phyloP scores from a whole-genome alignment of 2,888 invertebrate species.

The Ormyrus nitidulus region DNA sequence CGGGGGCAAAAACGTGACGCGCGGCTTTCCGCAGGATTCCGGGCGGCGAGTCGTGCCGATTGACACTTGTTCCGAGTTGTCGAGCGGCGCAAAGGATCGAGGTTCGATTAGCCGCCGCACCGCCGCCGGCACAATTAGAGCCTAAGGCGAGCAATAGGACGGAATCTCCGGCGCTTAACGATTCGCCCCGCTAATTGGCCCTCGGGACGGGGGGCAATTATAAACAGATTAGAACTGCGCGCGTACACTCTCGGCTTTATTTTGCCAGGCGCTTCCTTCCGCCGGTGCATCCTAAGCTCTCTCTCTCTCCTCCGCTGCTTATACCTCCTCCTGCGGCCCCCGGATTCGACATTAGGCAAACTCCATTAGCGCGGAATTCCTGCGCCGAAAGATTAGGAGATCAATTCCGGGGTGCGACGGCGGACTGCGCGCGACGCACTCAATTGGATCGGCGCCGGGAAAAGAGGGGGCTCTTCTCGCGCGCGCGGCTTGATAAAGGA shows the following conservation, averaged over 20 bases:
- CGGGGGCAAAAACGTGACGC: no score
- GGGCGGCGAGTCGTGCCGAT: no score
- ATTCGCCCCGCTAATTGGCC: constrained; percentile 67
- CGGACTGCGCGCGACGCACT: background rate
- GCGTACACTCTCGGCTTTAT: constrained; percentile 22
- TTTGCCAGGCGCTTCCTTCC: constrained; percentile 6
- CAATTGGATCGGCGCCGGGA: background rate
- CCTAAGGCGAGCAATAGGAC: constrained; percentile 10
- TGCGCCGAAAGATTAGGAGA: background rate
- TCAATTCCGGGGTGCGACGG: background rate
- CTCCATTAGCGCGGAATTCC: constrained; percentile 33
- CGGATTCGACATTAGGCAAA: constrained; percentile 22
- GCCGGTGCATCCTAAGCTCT: background rate
- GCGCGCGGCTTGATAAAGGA: constrained; percentile 22
- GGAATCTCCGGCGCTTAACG: constrained; percentile 59
- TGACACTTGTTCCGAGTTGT: no score
- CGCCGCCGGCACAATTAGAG: no score
- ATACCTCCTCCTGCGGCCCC: background rate
- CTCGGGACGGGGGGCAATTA: constrained; percentile 67
- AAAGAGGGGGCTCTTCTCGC: background rate
- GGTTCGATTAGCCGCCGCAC: no score
- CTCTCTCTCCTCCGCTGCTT: background rate
- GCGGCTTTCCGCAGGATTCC: no score
- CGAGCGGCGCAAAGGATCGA: no score
- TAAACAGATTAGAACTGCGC: constrained; percentile 69